Base-by-base conservation (phyloP, 2,797 vertebrate species). In the Halcyon smyrnensis region DNA sequence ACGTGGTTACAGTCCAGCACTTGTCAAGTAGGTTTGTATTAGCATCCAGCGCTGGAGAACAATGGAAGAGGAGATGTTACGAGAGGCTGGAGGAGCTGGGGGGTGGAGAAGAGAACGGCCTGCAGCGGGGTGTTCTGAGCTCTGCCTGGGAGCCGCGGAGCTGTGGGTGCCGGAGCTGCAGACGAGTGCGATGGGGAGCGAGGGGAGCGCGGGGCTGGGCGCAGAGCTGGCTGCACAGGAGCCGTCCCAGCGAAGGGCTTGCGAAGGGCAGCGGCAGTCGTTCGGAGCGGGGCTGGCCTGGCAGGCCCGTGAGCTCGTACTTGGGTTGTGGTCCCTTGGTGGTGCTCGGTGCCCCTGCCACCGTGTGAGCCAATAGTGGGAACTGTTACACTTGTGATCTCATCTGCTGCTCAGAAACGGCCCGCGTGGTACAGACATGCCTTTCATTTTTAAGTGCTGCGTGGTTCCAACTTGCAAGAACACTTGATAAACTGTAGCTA, bases 401-500 rank as follows among this genome's bases (percentile, higher is more conserved):
- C 11, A 3, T 36, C 84, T 32, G 80, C 11, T 34, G 1, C 77
- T 12, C n/a, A 4, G 53, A 53, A 87, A 17, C 50, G 37, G 41
- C 80, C 81, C 15, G 2, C 2, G 1, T 15, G 56, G 54, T 8
- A 74, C 67, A 23, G 90, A 65, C 39, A 27, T 59, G 78, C 67
- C 67, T 74, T 73, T 53, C 64, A 3, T 34, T 69, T 69, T 50
- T 68, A 23, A 63, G 19, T 7, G 56, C 57, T 60, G 41, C 4
- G 4, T 74, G 74, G 71, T 60, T 56, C 19, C 76, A 59, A 7
- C 82, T 64, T 45, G 32, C 46, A 13, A 39, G 73, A 65, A 48
- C 65, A 15, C 62, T 65, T 75, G 75, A 83, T 71, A 77, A 94
- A 89, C 54, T 68, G 53, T 3, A 63, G 83, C 68, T 89, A 64